Percentiles rank a stretch among this genome's conserved stretches.
Conservation (phyloP, 2,113 vertebrate species). For the Misgurnus mizolepis region DNA sequence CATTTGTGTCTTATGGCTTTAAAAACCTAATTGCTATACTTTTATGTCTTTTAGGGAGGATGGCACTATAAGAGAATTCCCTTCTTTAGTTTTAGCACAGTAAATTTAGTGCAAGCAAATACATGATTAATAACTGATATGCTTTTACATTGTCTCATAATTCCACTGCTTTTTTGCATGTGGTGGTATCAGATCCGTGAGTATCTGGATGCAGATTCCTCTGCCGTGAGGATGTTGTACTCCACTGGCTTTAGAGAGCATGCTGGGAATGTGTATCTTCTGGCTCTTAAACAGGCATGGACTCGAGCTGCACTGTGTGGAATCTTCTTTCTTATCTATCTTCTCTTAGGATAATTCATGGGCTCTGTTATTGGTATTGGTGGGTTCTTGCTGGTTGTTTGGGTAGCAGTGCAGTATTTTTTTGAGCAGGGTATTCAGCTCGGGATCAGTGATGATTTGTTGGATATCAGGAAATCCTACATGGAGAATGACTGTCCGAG, state of each 20-base stretch:
- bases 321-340: constrained; percentile 50
- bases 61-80: neutral
- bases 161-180: constrained; percentile 30
- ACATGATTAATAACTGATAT: neutral
- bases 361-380: constrained; percentile 53
- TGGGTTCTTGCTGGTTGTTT: constrained; percentile 55
- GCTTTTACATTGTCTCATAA: neutral
- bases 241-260: constrained; percentile 65
- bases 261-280: constrained; percentile 56
- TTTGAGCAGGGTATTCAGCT: constrained; percentile 63
- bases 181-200: constrained; percentile 30
- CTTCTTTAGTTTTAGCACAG: neutral
- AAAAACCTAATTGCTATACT: no score
- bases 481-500: constrained; percentile 37
- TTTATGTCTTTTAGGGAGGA: no score
- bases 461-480: constrained; percentile 63
- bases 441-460: constrained; percentile 65
- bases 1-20: no score
- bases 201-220: constrained; percentile 52
- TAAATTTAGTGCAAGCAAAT: neutral
- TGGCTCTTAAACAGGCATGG: constrained; percentile 65
- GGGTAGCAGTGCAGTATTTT: constrained; percentile 54
- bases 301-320: constrained; percentile 55
- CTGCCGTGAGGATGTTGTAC: constrained; percentile 61
- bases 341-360: constrained; percentile 62